A percentile compares a stretch with the other conserved stretches of the same genome.
These are phyloP conservation scores for Malurus leucopterus DNA, from an alignment of 2,797 vertebrate genomes.

Conservation along the genomic window DNA sequence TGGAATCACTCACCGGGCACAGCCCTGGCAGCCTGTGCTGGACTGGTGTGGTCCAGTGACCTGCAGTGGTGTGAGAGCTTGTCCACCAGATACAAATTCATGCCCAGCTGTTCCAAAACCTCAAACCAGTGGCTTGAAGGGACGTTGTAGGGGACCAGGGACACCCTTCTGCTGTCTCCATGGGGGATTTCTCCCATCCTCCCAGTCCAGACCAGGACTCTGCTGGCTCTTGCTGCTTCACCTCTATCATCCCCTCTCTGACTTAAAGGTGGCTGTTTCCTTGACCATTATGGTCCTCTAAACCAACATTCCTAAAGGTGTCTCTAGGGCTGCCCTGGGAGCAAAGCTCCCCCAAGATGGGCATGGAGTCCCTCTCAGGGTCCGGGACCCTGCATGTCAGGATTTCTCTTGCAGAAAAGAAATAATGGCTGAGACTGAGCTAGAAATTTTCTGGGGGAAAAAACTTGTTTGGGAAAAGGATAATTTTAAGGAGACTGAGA, in stretches of 20 bases:
- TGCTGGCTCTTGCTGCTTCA: neutral
- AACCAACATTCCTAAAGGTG: neutral
- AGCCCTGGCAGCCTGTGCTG: neutral
- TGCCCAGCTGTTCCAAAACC: neutral
- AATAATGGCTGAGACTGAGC: neutral
- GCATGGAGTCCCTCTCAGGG: fast-evolving
- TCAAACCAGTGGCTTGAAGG: neutral
- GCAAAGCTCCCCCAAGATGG: neutral
- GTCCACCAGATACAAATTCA: neutral
- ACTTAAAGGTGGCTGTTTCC: neutral
- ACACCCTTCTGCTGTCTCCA: neutral
- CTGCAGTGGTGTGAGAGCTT: fast-evolving
- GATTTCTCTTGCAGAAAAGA: neutral
- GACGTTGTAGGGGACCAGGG: neutral
- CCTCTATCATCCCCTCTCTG: neutral
- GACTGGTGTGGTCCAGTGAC: fast-evolving
- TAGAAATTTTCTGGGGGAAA: neutral
- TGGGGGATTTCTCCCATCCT: neutral
- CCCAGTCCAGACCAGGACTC: neutral
- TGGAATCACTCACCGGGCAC: fast-evolving
- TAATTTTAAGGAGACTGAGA: constrained; percentile 9
- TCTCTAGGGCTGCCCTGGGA: neutral
- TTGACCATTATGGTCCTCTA: neutral
- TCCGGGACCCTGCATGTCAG: fast-evolving
- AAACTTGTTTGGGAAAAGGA: neutral